Percentiles rank a stretch among this genome's conserved stretches.
These are phyloP conservation scores for Apis florea DNA, from an alignment of 1,140 invertebrate genomes.

Conservation along the genomic window DNA sequence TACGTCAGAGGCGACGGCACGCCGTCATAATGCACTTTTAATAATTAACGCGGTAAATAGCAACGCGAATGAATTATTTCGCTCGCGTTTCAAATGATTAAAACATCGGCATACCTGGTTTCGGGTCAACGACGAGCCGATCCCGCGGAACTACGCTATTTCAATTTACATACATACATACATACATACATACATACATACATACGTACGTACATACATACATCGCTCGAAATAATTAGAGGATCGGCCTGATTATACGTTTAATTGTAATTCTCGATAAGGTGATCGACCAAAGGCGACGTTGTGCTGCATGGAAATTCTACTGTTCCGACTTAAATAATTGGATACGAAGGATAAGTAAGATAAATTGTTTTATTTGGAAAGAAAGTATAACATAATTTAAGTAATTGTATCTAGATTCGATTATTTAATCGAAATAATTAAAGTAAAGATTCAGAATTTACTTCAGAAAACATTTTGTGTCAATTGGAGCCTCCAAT, in stretches of 20 bases:
- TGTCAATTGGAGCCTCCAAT: too few relatives aligned
- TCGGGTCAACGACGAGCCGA: constrained; percentile 1
- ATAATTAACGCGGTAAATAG: constrained; percentile 51
- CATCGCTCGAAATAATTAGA: constrained; percentile 16
- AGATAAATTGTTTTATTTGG: too few relatives aligned
- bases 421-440: too few relatives aligned
- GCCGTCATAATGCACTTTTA: constrained; percentile 46
- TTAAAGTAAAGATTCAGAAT: too few relatives aligned
- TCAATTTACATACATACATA: neutral
- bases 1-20: neutral
- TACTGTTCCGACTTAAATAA: too few relatives aligned
- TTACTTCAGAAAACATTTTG: too few relatives aligned
- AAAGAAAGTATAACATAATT: too few relatives aligned
- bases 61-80: constrained; percentile 38
- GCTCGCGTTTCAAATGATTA: constrained; percentile 29
- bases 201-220: too few relatives aligned
- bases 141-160: neutral
- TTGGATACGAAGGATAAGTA: too few relatives aligned
- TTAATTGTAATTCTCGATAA: neutral
- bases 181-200: neutral
- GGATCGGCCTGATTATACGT: neutral
- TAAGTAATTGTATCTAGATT: too few relatives aligned
- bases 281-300: neutral
- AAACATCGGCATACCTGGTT: neutral
- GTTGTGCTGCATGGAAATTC: too few relatives aligned